Conservation (phyloP, 2,113 vertebrate species). For the Probosciger aterrimus region DNA sequence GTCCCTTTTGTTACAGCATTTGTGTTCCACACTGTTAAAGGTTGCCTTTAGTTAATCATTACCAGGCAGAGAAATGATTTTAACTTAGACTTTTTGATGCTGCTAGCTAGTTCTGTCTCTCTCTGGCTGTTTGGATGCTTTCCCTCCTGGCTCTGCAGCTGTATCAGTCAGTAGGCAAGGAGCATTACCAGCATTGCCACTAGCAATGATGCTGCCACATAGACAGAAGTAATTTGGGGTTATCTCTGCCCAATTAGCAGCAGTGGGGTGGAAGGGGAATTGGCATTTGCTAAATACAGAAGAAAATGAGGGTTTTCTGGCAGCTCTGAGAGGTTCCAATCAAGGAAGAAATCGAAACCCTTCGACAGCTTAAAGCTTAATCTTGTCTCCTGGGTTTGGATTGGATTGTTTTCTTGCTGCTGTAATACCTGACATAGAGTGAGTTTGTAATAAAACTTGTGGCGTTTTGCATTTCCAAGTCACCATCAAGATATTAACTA, state of each 20-base stretch:
- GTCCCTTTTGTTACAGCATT: neutral
- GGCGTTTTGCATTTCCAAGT: neutral
- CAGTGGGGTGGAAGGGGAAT: neutral
- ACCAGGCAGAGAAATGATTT: neutral
- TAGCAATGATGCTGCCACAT: neutral
- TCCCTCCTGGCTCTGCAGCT: neutral
- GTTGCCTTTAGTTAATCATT: neutral
- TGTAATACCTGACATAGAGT: neutral
- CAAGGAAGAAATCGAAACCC: neutral
- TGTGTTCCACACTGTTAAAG: neutral
- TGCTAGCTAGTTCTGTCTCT: neutral
- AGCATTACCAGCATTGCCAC: neutral
- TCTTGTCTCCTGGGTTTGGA: neutral
- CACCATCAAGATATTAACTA: neutral
- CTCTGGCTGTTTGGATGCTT: neutral
- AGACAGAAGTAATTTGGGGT: neutral
- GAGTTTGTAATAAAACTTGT: neutral
- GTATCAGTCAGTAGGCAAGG: neutral
- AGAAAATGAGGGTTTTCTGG: fast-evolving
- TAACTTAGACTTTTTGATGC: neutral
- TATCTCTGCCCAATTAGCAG: neutral
- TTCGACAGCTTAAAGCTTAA: neutral
- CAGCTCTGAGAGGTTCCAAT: neutral
- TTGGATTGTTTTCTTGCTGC: neutral
- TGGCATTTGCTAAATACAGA: neutral